Evolutionary conservation across 2,113 vertebrate genomes (phyloP).

Genomic region (Rhinolophus ferrumequinum): DNA sequence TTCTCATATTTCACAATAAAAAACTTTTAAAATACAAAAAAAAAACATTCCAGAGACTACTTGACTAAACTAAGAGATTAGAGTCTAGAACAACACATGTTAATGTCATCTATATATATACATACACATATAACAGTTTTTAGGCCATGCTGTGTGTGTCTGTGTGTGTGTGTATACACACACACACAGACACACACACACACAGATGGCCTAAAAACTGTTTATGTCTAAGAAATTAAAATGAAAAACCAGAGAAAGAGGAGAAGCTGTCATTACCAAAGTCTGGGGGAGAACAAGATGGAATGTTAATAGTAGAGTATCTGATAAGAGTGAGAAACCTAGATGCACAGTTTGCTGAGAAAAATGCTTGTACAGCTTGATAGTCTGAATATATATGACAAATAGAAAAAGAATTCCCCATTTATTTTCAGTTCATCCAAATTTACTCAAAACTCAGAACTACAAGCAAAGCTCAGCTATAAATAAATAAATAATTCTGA

Average conservation of each 20-base stretch:
- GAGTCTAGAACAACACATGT: background rate
- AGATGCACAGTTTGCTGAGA: background rate
- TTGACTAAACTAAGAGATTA: background rate
- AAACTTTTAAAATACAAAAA: no score
- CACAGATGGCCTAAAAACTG: background rate
- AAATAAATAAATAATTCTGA: background rate
- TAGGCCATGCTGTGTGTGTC: no score
- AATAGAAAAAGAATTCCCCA: background rate
- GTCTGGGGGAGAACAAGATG: background rate
- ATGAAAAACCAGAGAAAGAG: background rate
- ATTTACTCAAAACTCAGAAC: constrained; percentile 13
- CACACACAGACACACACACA: no score
- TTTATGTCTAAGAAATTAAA: background rate
- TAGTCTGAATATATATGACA: background rate
- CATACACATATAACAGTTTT: no score
- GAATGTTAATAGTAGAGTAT: background rate
- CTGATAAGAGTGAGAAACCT: background rate
- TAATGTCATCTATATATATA: background rate
- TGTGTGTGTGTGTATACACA: no score
- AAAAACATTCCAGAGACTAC: background rate
- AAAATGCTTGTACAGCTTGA: background rate
- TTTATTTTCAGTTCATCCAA: background rate
- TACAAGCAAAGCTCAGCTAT: background rate
- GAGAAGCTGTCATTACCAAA: background rate
- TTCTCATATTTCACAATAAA: no score